Conservation (phyloP, 2,888 invertebrate species). For the Yponomeuta plumbellus region DNA sequence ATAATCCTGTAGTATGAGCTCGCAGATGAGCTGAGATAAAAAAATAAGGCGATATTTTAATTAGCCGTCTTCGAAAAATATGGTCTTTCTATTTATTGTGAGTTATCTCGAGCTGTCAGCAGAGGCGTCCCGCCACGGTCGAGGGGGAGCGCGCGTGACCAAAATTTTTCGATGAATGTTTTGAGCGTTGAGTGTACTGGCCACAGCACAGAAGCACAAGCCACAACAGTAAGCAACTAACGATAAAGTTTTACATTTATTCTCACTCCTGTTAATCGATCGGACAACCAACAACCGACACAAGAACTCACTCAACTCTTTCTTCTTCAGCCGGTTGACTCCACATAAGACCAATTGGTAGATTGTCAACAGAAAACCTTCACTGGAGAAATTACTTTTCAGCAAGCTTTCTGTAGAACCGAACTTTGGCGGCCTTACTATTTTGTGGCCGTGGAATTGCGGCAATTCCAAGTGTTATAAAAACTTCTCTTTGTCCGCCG, state of each 20-base stretch:
- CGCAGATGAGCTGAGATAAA: too few species aligned
- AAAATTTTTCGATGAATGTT: slow-evolving; percentile 34
- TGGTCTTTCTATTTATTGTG: not conserved
- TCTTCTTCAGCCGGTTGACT: too few species aligned
- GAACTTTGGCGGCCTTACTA: slow-evolving; percentile 17
- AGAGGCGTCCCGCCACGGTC: not conserved
- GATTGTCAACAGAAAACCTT: too few species aligned
- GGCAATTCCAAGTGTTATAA: slow-evolving; percentile 51
- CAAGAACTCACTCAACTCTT: too few species aligned
- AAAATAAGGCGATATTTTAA: too few species aligned
- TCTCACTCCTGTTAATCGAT: too few species aligned
- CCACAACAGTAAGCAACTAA: too few species aligned
- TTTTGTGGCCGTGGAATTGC: slow-evolving; percentile 35
- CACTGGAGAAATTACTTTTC: not conserved
- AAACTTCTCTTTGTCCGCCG: slow-evolving; percentile 63
- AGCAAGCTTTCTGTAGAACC: not conserved
- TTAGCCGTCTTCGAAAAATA: too few species aligned
- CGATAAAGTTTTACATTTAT: too few species aligned
- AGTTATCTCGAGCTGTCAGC: not conserved
- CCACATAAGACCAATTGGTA: too few species aligned
- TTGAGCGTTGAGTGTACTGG: not conserved
- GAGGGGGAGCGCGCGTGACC: slow-evolving; percentile 30
- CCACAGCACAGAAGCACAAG: not conserved
- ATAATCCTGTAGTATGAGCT: too few species aligned
- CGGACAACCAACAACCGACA: too few species aligned